Evolutionary conservation across 2,888 invertebrate species (phyloP).

Genomic region (Ectobius pallidus): DNA sequence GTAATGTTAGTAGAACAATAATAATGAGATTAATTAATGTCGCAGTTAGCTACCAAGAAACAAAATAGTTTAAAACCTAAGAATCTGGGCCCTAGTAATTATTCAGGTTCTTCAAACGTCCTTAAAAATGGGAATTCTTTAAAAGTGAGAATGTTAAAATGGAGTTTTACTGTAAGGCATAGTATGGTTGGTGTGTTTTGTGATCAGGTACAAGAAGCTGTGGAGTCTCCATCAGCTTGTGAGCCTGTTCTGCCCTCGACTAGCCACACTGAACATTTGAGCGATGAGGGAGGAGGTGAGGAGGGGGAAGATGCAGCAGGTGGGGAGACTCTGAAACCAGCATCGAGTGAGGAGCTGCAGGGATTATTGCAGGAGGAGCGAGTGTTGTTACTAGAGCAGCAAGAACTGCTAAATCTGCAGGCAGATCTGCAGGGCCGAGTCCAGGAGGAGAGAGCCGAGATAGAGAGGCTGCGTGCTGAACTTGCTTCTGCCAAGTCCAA

Average conservation of each 20-base stretch:
- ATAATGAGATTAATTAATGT: too few relatives aligned
- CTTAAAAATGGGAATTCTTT: too few relatives aligned
- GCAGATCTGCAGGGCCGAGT: slow-evolving; percentile 72
- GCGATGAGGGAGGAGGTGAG: slow-evolving; percentile 1
- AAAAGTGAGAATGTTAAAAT: too few relatives aligned
- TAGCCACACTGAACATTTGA: slow-evolving; percentile 6
- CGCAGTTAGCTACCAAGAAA: too few relatives aligned
- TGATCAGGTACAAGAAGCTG: neutral
- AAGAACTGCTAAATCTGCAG: slow-evolving; percentile 67
- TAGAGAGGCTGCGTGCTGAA: slow-evolving; percentile 66
- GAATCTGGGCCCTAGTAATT: too few relatives aligned
- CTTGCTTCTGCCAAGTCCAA: slow-evolving; percentile 38
- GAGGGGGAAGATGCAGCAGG: neutral
- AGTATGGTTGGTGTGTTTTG: too few relatives aligned
- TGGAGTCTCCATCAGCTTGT: neutral
- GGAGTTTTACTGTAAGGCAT: too few relatives aligned
- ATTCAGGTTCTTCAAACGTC: too few relatives aligned
- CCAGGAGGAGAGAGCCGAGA: slow-evolving; percentile 74
- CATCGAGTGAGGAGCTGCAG: slow-evolving; percentile 39
- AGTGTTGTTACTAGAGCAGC: slow-evolving; percentile 51
- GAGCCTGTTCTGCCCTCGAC: neutral
- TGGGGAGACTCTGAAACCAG: neutral
- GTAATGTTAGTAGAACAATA: too few relatives aligned
- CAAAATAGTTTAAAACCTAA: too few relatives aligned
- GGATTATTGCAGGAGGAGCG: slow-evolving; percentile 41